phyloP scores from a whole-genome alignment of 2,888 invertebrate genomes.

The Campoplex capitator region DNA sequence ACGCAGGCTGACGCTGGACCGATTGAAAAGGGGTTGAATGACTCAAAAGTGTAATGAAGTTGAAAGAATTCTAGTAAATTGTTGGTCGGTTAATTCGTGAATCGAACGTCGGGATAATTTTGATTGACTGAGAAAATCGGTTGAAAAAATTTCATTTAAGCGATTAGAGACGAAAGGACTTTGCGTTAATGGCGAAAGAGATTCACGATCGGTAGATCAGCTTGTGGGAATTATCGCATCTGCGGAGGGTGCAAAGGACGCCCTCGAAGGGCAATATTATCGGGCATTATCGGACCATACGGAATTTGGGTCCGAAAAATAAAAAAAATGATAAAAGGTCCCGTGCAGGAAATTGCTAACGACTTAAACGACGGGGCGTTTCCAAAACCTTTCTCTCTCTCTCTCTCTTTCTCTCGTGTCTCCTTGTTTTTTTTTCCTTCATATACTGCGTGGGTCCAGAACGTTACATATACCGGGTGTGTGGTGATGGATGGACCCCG shows the following conservation, averaged over 20 bases:
- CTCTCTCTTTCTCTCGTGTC: conserved; percentile 15
- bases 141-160: background rate
- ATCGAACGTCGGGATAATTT: background rate
- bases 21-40: background rate
- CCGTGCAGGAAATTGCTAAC: conserved; percentile 84
- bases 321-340: conserved; percentile 73
- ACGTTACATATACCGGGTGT: conserved; percentile 64
- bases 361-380: conserved; percentile 84
- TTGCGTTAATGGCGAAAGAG: conserved; percentile 53
- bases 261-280: conserved; percentile 75
- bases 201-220: conserved; percentile 74
- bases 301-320: conserved; percentile 81
- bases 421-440: background rate
- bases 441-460: conserved; percentile 60
- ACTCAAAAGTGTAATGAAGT: background rate
- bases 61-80: background rate
- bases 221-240: conserved; percentile 71
- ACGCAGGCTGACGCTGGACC: background rate
- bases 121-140: background rate
- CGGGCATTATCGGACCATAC: conserved; percentile 82
- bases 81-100: background rate
- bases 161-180: background rate
- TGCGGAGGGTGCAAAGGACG: conserved; percentile 59
- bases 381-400: conserved; percentile 73
- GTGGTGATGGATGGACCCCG: conserved; percentile 82